phyloP scores from a whole-genome alignment of 2,113 vertebrate genomes.

The Okapia johnstoni region DNA sequence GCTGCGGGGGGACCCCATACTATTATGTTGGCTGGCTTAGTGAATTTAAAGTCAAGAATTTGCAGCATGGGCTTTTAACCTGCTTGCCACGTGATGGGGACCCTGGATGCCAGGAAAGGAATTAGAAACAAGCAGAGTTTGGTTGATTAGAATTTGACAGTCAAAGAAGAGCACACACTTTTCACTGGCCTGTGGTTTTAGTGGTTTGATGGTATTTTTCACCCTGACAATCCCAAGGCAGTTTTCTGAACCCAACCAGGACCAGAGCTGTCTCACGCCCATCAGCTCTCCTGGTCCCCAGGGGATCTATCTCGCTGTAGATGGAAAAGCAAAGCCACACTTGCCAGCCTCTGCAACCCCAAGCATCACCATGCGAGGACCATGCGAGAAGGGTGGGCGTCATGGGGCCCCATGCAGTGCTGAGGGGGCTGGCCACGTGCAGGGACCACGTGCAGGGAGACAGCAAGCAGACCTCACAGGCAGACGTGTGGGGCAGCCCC shows the following conservation, averaged over 20 bases:
- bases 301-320: slow-evolving; percentile 53
- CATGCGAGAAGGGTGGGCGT: not conserved
- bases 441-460: not conserved
- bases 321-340: slow-evolving; percentile 66
- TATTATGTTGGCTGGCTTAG: accelerated
- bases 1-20: accelerated
- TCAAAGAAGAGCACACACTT: not conserved
- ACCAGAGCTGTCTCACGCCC: not conserved
- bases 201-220: not conserved
- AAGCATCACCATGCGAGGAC: slow-evolving; percentile 68
- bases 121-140: not conserved
- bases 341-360: slow-evolving; percentile 76
- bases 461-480: not conserved
- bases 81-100: not conserved
- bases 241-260: not conserved
- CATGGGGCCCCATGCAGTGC: not conserved
- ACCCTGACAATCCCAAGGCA: not conserved
- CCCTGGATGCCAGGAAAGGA: not conserved
- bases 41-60: not conserved
- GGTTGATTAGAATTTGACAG: not conserved
- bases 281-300: not conserved
- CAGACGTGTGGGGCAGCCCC: not conserved
- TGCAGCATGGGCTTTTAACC: not conserved
- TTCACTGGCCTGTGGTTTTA: not conserved
- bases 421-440: not conserved